phyloP scores from a whole-genome alignment of 2,797 vertebrate species.

The Gambusia yucatana region DNA sequence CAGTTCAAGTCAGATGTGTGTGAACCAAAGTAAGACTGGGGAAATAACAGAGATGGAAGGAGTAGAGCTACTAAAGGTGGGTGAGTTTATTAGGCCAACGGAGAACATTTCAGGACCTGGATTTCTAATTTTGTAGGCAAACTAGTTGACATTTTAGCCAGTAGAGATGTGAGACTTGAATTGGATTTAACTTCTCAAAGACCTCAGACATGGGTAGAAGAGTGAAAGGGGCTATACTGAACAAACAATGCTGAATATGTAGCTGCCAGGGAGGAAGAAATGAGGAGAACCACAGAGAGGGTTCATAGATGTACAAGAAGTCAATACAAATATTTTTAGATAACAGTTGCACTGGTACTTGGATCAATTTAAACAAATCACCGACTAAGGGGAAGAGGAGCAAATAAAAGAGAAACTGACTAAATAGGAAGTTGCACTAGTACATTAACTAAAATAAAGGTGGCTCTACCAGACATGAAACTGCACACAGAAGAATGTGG shows the following conservation, averaged over 20 bases:
- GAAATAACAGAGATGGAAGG: neutral
- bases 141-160: neutral
- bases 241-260: neutral
- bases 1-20: neutral
- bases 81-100: neutral
- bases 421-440: neutral
- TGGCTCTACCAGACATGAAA: neutral
- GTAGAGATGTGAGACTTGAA: neutral
- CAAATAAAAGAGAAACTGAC: neutral
- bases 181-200: neutral
- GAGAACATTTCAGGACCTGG: neutral
- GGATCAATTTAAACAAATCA: neutral
- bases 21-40: neutral
- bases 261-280: neutral
- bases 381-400: neutral
- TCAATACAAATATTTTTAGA: neutral
- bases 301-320: neutral
- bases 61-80: neutral
- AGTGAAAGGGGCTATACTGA: neutral
- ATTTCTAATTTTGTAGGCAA: neutral
- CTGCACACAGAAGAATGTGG: slow-evolving; percentile 3
- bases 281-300: neutral
- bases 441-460: neutral
- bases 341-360: neutral
- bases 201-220: neutral